Conservation (phyloP, 2,797 vertebrate genomes). For the Eulemur rubriventer region DNA sequence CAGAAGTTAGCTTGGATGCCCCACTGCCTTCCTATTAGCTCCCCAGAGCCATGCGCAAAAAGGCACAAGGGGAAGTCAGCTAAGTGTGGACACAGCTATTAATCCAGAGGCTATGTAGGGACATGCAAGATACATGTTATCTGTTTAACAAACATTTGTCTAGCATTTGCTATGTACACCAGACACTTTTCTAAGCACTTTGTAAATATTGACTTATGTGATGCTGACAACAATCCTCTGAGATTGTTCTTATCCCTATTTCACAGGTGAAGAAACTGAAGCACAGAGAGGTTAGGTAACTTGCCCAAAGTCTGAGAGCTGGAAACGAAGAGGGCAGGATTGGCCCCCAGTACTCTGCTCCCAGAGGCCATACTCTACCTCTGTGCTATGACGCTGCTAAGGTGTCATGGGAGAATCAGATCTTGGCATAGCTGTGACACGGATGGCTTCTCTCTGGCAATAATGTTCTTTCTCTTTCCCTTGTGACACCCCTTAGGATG, state of each 20-base stretch:
- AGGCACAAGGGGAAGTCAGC: neutral
- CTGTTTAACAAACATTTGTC: neutral
- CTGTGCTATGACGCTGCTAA: neutral
- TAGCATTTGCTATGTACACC: neutral
- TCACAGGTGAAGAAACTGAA: neutral
- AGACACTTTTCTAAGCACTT: constrained; percentile 11
- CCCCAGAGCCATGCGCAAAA: neutral
- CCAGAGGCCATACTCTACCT: neutral
- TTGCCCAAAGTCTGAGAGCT: neutral
- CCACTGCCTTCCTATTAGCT: neutral
- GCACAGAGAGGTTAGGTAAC: neutral
- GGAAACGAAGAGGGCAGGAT: neutral
- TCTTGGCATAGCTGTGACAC: neutral
- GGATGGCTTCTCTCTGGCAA: neutral
- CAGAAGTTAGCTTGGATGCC: neutral
- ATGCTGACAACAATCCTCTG: neutral
- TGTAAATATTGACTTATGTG: constrained; percentile 13
- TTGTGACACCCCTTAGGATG: neutral
- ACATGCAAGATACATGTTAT: neutral
- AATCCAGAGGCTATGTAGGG: neutral
- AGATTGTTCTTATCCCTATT: neutral
- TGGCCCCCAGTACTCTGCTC: neutral
- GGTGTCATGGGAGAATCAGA: neutral
- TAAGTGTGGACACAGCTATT: neutral
- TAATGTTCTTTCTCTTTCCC: neutral